Conservation (phyloP, 2,888 invertebrate species). For the Glaucopsyche alexis region DNA sequence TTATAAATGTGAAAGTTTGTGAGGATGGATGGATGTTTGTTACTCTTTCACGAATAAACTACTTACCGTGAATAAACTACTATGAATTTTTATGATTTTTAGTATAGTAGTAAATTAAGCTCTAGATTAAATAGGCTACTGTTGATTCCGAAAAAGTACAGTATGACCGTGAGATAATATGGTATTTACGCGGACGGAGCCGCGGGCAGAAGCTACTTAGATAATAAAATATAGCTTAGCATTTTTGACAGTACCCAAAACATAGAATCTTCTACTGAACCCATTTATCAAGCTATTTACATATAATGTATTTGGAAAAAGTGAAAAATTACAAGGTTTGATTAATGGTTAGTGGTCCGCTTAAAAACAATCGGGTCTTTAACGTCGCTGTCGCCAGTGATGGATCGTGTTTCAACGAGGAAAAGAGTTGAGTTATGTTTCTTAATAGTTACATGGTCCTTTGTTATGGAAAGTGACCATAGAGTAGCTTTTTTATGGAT, state of each 20-base stretch:
- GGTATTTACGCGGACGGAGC: too few relatives aligned
- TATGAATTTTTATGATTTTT: too few relatives aligned
- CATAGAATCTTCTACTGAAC: background rate
- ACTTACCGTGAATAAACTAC: too few relatives aligned
- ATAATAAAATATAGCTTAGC: too few relatives aligned
- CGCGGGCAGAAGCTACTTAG: too few relatives aligned
- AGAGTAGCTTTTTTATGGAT: background rate
- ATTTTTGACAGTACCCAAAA: background rate
- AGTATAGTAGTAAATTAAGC: too few relatives aligned
- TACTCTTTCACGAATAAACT: too few relatives aligned
- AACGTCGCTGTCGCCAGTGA: constrained; percentile 72
- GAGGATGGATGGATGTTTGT: too few relatives aligned
- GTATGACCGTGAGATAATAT: too few relatives aligned
- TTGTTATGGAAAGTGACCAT: background rate
- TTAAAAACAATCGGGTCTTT: constrained; percentile 69
- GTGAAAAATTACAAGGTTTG: constrained; percentile 71
- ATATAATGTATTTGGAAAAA: constrained; percentile 47
- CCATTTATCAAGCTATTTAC: constrained; percentile 8
- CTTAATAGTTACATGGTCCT: background rate
- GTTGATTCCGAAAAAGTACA: too few relatives aligned
- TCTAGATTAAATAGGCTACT: too few relatives aligned
- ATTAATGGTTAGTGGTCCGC: constrained; percentile 63
- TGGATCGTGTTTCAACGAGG: constrained; percentile 52
- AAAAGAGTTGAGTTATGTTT: constrained; percentile 38
- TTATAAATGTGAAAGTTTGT: too few relatives aligned